Base-by-base conservation (phyloP, 1,140 invertebrate genomes). In the Trichonephila inaurata region DNA sequence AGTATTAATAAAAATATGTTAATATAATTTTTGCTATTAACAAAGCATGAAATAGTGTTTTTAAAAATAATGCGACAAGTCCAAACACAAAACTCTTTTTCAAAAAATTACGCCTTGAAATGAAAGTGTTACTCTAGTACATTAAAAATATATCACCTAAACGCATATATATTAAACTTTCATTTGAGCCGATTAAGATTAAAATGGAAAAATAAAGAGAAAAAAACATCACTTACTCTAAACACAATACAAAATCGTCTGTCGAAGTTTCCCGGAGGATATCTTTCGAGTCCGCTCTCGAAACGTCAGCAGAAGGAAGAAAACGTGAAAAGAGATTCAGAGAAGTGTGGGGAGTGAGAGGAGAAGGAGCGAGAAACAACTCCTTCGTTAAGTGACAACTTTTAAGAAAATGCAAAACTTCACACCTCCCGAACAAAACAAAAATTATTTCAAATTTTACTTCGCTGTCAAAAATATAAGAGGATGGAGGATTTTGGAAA, bases 341-440 rank as follows among this genome's bases (percentile, higher is more conserved):
- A 16, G 69, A 24, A 51, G 51, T 28, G 66, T 69, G n/a, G 10
- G 72, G 28, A 18, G 72, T 18, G 72, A 5, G 16, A 18, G 72
- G 72, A 77, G 2, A 18, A 3, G 18, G 28, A 18, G 72, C 18
- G 62, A 21, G 62, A 64, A 64, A 51, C 62, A 18, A 21, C 21
- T 77, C 28, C 28, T 28, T 77, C 33, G 28, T 14, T 51, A 77
- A 77, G 72, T 77, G 72, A 33, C 72, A 77, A 77, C 72, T 77
- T 77, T 77, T 77, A 77, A 77, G 72, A 77, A 40, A 77, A 77
- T 40, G 72, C 72, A 77, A 77, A 77, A 77, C 72, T 77, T 77
- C 24, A 51, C 51, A 64, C 72, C 28, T 77, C 14, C 16, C 33
- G 72, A 51, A 77, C 72, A 8, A 77, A 77, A 40, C 72, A 77